Conservation (phyloP, 1,140 invertebrate genomes). For the Drosophila kohkoa region DNA sequence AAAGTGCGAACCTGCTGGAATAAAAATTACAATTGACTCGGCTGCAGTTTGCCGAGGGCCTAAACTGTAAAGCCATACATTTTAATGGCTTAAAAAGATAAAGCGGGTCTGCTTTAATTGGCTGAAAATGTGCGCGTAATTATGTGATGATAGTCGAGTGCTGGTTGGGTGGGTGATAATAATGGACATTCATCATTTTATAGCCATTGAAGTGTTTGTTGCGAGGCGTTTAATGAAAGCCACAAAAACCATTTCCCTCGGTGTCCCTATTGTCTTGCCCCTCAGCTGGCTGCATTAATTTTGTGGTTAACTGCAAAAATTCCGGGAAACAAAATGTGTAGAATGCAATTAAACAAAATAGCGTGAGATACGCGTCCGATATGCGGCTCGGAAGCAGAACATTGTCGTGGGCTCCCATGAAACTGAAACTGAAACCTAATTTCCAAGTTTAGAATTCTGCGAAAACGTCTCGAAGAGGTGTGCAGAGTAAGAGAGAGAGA, state of each 20-base stretch:
- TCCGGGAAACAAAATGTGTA: conserved; percentile 73
- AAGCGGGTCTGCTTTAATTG: conserved; percentile 63
- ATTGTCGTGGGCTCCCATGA: conserved; percentile 34
- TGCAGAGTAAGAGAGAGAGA: background rate
- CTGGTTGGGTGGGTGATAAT: conserved; percentile 38
- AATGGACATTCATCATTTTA: conserved; percentile 54
- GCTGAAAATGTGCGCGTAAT: conserved; percentile 68
- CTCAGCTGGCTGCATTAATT: conserved; percentile 56
- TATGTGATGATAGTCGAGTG: conserved; percentile 43
- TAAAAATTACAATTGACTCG: conserved; percentile 1
- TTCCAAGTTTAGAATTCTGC: conserved; percentile 83
- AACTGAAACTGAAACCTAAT: conserved; percentile 73
- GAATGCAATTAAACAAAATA: conserved; percentile 83
- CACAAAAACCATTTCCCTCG: background rate
- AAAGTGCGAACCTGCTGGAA: background rate
- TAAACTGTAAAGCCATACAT: background rate
- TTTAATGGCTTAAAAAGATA: conserved; percentile 50
- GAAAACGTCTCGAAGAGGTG: conserved; percentile 63
- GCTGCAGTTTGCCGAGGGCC: background rate
- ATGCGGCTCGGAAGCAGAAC: conserved; percentile 43
- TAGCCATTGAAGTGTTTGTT: conserved; percentile 28
- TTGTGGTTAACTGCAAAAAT: conserved; percentile 72
- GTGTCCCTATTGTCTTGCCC: background rate
- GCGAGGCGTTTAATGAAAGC: conserved; percentile 26
- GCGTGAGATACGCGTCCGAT: conserved; percentile 79